A percentile compares a stretch with the other conserved stretches of the same genome.
phyloP scores from a whole-genome alignment of 2,888 invertebrate genomes.

The Tridacna gigas region DNA sequence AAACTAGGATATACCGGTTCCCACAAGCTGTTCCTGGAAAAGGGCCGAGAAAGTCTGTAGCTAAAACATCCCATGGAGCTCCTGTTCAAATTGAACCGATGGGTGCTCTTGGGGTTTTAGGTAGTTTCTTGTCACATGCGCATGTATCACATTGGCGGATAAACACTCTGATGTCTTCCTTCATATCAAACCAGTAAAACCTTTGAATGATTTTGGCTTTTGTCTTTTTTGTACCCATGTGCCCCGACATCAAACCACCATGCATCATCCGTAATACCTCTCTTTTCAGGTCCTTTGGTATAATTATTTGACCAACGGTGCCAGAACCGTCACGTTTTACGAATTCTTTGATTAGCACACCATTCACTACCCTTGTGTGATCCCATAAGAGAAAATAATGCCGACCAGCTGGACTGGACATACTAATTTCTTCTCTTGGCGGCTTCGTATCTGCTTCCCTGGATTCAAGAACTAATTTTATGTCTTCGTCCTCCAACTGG shows the following conservation, averaged over 20 bases:
- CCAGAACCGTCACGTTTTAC: background rate
- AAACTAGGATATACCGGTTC: conserved; percentile 10
- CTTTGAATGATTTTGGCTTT: background rate
- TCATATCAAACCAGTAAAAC: too few species aligned
- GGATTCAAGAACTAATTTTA: background rate
- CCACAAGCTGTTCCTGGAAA: conserved; percentile 8
- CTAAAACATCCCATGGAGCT: conserved; percentile 35
- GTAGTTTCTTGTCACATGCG: conserved; percentile 33
- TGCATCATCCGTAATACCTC: background rate
- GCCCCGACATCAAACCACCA: background rate
- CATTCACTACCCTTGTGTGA: background rate
- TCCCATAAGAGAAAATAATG: background rate
- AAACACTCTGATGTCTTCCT: too few species aligned
- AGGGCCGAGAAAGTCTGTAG: conserved; percentile 1
- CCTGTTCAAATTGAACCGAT: conserved; percentile 24
- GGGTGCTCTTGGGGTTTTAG: conserved; percentile 34
- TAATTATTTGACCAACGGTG: background rate
- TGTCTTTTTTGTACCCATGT: background rate
- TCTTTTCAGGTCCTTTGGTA: background rate
- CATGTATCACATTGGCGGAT: conserved; percentile 30
- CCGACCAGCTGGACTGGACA: background rate
- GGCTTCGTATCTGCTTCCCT: background rate
- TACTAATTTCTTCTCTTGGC: background rate
- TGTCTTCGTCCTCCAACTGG: background rate
- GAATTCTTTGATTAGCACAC: background rate